Evolutionary conservation across 2,888 invertebrate genomes (phyloP).

Genomic region (Clanis bilineata): DNA sequence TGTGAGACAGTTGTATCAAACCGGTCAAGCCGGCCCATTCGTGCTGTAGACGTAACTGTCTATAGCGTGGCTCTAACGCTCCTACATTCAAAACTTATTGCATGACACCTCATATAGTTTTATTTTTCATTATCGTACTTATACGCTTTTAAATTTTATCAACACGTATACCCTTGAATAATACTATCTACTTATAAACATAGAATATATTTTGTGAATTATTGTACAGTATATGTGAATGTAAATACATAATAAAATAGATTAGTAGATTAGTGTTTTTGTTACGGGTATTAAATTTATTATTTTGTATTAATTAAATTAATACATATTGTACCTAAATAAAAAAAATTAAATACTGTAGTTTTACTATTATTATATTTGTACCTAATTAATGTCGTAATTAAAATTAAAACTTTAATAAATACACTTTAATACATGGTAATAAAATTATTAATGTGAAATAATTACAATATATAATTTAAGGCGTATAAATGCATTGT

Average conservation of each 20-base stretch:
- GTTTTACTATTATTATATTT: not conserved
- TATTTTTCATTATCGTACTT: not conserved
- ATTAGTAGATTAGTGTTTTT: not conserved
- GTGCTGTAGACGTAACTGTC: no score
- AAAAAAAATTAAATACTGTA: not conserved
- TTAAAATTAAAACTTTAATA: not conserved
- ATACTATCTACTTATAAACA: not conserved
- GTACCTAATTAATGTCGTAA: not conserved
- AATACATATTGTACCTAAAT: slow-evolving; percentile 1
- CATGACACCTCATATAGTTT: no score
- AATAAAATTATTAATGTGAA: not conserved
- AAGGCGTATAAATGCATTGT: no score
- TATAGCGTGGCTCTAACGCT: no score
- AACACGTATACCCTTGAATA: not conserved
- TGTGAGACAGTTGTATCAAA: no score
- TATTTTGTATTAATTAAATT: not conserved
- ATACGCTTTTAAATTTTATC: not conserved
- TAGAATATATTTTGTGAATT: slow-evolving; percentile 6
- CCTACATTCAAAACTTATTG: no score
- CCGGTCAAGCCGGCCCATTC: no score
- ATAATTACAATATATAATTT: no score
- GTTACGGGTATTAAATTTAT: slow-evolving; percentile 7
- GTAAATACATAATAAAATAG: not conserved
- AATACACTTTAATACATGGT: not conserved
- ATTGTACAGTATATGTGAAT: not conserved